A percentile compares a stretch with the other conserved stretches of the same genome.
phyloP scores from a whole-genome alignment of 92 coral and sea anemone genomes.

The Porites rus region DNA sequence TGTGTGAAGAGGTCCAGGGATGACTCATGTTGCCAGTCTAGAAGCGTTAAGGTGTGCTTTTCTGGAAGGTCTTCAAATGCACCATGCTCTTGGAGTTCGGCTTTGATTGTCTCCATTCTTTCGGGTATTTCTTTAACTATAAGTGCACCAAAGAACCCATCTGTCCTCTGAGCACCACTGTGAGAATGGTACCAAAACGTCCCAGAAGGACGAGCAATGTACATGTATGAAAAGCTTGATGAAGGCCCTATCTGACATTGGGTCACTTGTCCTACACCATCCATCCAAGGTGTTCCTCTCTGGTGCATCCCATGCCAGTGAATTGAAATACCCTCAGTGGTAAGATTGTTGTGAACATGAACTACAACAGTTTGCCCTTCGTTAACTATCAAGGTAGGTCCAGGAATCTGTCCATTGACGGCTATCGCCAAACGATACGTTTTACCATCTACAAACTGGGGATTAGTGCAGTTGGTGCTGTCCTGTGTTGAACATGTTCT shows the following conservation, averaged over 20 bases:
- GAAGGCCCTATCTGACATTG: slow-evolving; percentile 74
- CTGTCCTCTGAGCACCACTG: slow-evolving; percentile 77
- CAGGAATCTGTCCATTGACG: slow-evolving; percentile 81
- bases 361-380: slow-evolving; percentile 71
- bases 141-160: slow-evolving; percentile 83
- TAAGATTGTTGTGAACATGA: slow-evolving; percentile 53
- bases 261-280: slow-evolving; percentile 78
- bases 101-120: slow-evolving; percentile 17
- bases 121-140: slow-evolving; percentile 53
- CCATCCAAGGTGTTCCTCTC: slow-evolving; percentile 81
- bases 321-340: slow-evolving; percentile 64
- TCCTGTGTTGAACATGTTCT: slow-evolving; percentile 33
- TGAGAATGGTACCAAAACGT: slow-evolving; percentile 93
- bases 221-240: slow-evolving; percentile 73
- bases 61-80: slow-evolving; percentile 53
- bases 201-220: slow-evolving; percentile 78
- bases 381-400: slow-evolving; percentile 76
- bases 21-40: slow-evolving; percentile 67
- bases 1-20: slow-evolving; percentile 63
- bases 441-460: slow-evolving; percentile 57
- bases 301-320: slow-evolving; percentile 19
- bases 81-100: slow-evolving; percentile 7
- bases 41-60: slow-evolving; percentile 55
- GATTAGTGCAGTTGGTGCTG: slow-evolving; percentile 43
- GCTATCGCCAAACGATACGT: slow-evolving; percentile 65